Evolutionary conservation across 1,140 invertebrate genomes (phyloP), one percentile per base, ranked within the genome.

Genomic region (Calliphora vicina): DNA sequence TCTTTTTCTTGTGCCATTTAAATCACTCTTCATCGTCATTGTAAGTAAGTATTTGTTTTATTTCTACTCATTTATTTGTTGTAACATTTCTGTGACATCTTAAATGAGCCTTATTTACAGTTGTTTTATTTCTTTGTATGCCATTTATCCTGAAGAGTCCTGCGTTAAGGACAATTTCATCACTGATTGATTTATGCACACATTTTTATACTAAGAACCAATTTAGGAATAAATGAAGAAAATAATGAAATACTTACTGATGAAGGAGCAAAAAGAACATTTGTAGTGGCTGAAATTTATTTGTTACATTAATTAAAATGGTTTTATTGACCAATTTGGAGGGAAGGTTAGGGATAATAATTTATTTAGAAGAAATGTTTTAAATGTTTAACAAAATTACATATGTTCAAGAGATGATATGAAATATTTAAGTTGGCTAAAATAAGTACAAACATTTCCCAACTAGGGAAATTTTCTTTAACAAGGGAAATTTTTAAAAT

Each of bases 51-150:
- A 61, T 61, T 61, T 67, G 61, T 20, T 67, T 67, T 67, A 67
- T 67, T 67, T 67, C 5, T 67, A 4, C 8, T 3, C 61, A 67
- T 67, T 50, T 50, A 23, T 67, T 67, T 67, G 23, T 50, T 67
- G 23, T 67, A 8, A 67, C 61, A 67, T 67, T 67, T 67, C n/a
- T 67, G n/a, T 67, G 61, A 67, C 61, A 67, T 67, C 61, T 67
- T 23, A 67, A 67, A 67, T 67, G 61, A 67, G 61, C 20, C 61
- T 67, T 67, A 67, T 67, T 67, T 67, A 67, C n/a, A 20, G 61
- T 67, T 57, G 15, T 57, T 57, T 57, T 57, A n/a, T 57, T 17
- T 23, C 61, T 23, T 67, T 67, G n/a, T 12, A 10, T 20, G n/a
- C 10, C 61, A 67, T 67, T 23, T 17, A 57, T n/a, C 50, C n/a